Base-by-base conservation (phyloP, 2,888 invertebrate genomes). In the Macropis europaea region DNA sequence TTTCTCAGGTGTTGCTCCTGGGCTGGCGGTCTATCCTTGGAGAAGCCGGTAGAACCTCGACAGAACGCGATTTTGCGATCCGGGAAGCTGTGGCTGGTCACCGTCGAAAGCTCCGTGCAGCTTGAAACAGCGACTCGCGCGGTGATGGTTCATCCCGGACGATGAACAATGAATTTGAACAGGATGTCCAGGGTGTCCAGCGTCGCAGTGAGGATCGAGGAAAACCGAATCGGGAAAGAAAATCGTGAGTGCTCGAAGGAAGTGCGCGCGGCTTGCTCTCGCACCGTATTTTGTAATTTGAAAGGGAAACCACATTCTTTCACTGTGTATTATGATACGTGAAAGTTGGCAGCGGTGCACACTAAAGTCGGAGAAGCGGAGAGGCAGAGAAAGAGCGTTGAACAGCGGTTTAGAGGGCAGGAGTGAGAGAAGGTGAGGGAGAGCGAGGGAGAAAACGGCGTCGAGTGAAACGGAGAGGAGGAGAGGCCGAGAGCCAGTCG, bases 221-320 rank as follows among this genome's bases (percentile, higher is more conserved):
- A 50, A 57, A 64, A 43, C n/a, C 36, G 26, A 17, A 30, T 26
- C 15, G 15, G 47, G 50, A 66, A 70, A 60, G 74, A 80, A 79
- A 71, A 74, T 72, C 50, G 57, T 61, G 76, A 77, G 62, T 74
- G 72, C 69, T 47, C 72, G 77, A 82, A 74, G 85, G 86, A 84
- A 84, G 82, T 83, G 75, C 56, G 64, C 60, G 74, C 54, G 42
- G 53, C 47, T 53, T 60, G 56, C 64, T 57, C 73, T 74, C 74
- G 72, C 57, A 66, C 82, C 78, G 84, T 86, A 89, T 89, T 88
- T 88, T 88, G 88, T 88, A 88, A 88, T 88, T 88, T 88, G 88
- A 89, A 88, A 88, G 88, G 88, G 87, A 88, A 88, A 88, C 89
- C 87, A 86, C 88, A 88, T 88, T 88, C 88, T 88, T 88, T 85